phyloP scores from a whole-genome alignment of 23 tunicate species.

The Phallusia fumigata region DNA sequence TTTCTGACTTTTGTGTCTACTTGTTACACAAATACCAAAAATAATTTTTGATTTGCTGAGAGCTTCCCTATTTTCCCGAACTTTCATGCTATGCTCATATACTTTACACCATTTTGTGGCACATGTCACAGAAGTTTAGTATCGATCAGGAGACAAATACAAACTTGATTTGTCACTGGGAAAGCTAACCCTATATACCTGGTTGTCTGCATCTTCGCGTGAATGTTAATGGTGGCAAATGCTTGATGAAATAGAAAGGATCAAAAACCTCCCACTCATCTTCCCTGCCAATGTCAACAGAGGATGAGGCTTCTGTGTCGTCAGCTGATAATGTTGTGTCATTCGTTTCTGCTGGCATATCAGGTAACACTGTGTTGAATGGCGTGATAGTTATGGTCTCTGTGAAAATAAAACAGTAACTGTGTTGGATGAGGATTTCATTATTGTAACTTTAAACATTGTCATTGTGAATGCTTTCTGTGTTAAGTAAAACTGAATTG shows the following conservation, averaged over 20 bases:
- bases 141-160: no score
- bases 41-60: no score
- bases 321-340: neutral
- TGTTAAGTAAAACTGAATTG: no score
- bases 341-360: neutral
- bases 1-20: no score
- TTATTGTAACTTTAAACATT: no score
- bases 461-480: no score
- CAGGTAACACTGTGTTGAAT: neutral
- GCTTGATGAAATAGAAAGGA: conserved; percentile 87
- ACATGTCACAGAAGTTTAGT: no score
- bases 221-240: conserved; percentile 80
- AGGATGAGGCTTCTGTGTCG: neutral
- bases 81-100: no score
- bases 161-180: no score
- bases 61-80: no score
- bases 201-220: conserved; percentile 81
- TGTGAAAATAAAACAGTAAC: neutral
- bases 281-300: conserved; percentile 23
- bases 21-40: no score
- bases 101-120: no score
- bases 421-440: neutral
- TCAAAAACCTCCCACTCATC: conserved; percentile 92
- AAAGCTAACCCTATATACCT: conserved; percentile 18
- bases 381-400: neutral